Evolutionary conservation across 2,113 vertebrate genomes (phyloP).

Genomic region (Talpa occidentalis): DNA sequence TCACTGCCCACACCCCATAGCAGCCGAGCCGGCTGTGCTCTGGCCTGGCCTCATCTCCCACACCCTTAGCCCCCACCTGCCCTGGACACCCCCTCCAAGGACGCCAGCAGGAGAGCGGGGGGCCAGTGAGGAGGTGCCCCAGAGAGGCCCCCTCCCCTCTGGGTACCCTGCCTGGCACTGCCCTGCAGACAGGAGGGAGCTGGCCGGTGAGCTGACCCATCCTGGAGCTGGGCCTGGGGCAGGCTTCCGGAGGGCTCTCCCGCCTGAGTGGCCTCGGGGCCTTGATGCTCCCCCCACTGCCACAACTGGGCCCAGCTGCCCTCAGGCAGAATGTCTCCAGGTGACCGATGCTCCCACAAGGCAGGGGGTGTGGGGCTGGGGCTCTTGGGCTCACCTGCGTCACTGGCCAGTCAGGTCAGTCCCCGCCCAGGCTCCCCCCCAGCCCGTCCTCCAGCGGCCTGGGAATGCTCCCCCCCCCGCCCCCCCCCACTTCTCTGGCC

Average conservation of each 20-base stretch:
- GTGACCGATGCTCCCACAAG: background rate
- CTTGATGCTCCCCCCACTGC: no score
- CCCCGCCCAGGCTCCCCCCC: background rate
- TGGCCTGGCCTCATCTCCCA: background rate
- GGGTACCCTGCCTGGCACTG: no score
- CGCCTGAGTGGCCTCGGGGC: no score
- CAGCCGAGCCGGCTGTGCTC: background rate
- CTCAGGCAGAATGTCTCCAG: background rate
- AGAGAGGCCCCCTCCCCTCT: background rate
- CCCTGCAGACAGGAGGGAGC: background rate
- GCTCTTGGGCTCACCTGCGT: no score
- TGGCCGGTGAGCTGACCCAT: no score
- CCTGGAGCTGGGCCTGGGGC: background rate
- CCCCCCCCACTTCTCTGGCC: accelerated
- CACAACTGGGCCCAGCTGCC: background rate
- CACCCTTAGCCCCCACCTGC: no score
- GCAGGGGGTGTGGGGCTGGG: no score
- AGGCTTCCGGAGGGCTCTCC: no score
- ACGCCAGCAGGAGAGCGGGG: background rate
- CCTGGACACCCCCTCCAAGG: background rate
- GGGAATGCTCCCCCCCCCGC: accelerated
- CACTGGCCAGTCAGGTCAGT: no score
- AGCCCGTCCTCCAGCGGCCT: background rate
- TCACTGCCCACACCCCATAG: background rate
- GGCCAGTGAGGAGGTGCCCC: no score